These are phyloP conservation scores for Pollenia griseotomentosa DNA, from an alignment of 2,888 invertebrate genomes.

Conservation along the genomic window DNA sequence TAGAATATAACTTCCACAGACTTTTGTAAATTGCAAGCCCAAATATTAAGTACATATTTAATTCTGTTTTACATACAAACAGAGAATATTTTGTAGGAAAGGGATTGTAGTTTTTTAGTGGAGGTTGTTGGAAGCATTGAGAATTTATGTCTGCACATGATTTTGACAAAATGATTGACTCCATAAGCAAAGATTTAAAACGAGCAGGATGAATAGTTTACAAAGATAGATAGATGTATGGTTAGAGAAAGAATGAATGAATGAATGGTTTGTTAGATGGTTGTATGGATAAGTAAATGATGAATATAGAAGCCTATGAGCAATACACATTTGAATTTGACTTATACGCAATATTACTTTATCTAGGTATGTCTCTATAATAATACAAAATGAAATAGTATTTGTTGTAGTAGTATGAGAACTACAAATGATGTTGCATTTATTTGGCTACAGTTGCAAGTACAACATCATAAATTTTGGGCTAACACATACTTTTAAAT, in stretches of 20 bases:
- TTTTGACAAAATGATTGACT: constrained; percentile 60
- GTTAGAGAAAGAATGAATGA: background rate
- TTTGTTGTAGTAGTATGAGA: constrained; percentile 21
- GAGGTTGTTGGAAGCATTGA: background rate
- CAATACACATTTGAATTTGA: constrained; percentile 35
- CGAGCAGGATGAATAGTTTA: constrained; percentile 35
- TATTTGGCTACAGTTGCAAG: constrained; percentile 45
- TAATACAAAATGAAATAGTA: constrained; percentile 16
- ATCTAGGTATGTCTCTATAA: background rate
- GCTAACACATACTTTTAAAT: background rate
- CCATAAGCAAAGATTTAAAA: constrained; percentile 28
- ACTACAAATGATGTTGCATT: constrained; percentile 43
- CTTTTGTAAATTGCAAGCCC: no score
- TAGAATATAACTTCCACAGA: no score
- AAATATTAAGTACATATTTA: no score
- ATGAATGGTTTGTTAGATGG: background rate
- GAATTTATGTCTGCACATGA: constrained; percentile 26
- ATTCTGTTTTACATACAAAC: no score
- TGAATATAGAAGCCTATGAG: constrained; percentile 30
- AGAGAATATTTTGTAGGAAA: background rate
- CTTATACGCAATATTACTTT: constrained; percentile 34
- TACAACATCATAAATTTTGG: constrained; percentile 27
- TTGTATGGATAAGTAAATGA: constrained; percentile 14
- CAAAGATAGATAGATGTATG: background rate
- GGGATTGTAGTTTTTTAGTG: constrained; percentile 10